phyloP scores from a whole-genome alignment of 2,797 vertebrate genomes.

The Yasuhikotakia modesta region DNA sequence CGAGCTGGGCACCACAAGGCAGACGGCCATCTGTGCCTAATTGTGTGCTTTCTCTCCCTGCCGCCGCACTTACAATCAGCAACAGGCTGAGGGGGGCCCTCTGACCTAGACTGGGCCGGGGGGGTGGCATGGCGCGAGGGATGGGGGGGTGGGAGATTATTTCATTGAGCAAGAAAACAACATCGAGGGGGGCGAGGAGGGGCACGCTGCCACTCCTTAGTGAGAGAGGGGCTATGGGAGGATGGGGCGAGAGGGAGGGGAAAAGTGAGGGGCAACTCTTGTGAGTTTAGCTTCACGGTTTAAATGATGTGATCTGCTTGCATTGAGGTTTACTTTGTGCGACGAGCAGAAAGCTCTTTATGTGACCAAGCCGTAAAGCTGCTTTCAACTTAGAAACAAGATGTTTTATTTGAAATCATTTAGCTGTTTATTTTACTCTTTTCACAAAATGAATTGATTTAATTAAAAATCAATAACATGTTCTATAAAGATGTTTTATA shows the following conservation, averaged over 20 bases:
- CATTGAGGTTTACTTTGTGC: conserved; percentile 16
- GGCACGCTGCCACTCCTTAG: conserved; percentile 50
- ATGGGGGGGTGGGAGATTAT: conserved; percentile 78
- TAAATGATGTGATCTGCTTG: conserved; percentile 47
- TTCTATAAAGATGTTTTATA: too few relatives aligned
- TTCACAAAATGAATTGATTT: too few relatives aligned
- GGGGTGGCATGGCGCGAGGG: conserved; percentile 71
- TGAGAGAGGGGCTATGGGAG: conserved; percentile 62
- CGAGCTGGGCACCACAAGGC: conserved; percentile 73
- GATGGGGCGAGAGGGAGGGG: conserved; percentile 46
- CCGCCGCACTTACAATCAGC: conserved; percentile 81
- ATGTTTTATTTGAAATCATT: too few relatives aligned
- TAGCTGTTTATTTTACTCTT: not conserved
- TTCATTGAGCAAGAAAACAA: conserved; percentile 86
- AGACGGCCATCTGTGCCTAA: conserved; percentile 84
- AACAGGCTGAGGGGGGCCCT: conserved; percentile 82
- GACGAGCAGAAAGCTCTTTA: conserved; percentile 10
- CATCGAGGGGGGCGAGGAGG: conserved; percentile 70
- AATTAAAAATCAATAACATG: not conserved
- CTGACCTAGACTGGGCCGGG: conserved; percentile 81
- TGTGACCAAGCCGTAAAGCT: not conserved
- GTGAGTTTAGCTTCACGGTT: conserved; percentile 53
- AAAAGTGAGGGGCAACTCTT: conserved; percentile 75
- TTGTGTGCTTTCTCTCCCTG: conserved; percentile 76
- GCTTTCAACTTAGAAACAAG: too few relatives aligned